phyloP scores from a whole-genome alignment of 1,140 invertebrate species.

The Ladona fulva region DNA sequence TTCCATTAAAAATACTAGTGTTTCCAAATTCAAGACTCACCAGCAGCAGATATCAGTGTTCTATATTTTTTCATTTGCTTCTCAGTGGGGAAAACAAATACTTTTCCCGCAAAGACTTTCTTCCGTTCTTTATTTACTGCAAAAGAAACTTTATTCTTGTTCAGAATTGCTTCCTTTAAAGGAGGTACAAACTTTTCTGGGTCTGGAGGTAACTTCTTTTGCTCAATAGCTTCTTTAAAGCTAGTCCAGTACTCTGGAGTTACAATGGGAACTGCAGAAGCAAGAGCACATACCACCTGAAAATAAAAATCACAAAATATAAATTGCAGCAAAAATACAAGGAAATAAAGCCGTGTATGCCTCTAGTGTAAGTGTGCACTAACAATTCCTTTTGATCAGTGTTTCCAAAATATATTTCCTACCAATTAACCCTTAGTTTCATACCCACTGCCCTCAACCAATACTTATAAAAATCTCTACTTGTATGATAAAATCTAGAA shows the following conservation, averaged over 20 bases:
- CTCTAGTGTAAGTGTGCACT: no score
- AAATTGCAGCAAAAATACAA: no score
- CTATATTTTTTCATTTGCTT: constrained; percentile 44
- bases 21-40: no score
- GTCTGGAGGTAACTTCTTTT: constrained; percentile 37
- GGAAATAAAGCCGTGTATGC: no score
- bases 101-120: constrained; percentile 46
- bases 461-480: no score
- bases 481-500: no score
- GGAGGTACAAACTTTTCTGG: constrained; percentile 43
- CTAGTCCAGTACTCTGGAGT: constrained; percentile 49
- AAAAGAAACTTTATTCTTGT: constrained; percentile 45
- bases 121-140: constrained; percentile 39
- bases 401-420: no score
- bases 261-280: constrained; percentile 51
- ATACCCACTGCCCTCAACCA: no score
- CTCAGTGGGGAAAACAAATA: constrained; percentile 48
- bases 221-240: constrained; percentile 37
- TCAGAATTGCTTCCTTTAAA: constrained; percentile 44
- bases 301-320: background rate
- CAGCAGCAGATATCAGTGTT: constrained; percentile 35
- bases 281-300: constrained; percentile 49
- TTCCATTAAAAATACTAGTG: no score
- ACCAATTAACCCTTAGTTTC: no score
- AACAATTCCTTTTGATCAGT: no score